Evolutionary conservation across 1,140 invertebrate genomes (phyloP).

Genomic region (Ceratina australensis): DNA sequence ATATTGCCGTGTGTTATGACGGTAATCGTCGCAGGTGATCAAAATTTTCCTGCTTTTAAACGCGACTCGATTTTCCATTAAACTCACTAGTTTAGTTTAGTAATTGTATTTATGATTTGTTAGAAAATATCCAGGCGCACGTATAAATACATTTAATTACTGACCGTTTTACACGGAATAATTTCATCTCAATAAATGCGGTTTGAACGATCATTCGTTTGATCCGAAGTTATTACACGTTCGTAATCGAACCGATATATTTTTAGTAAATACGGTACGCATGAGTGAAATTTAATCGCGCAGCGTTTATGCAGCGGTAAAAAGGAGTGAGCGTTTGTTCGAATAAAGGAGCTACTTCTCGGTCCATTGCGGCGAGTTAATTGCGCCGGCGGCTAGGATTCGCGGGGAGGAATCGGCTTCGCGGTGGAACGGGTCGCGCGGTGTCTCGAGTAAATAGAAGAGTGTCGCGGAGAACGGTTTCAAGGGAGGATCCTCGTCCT

Average conservation of each 20-base stretch:
- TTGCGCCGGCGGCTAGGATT: conserved; percentile 13
- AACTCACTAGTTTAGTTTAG: no score
- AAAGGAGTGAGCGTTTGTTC: conserved; percentile 1
- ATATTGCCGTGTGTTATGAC: conserved; percentile 40
- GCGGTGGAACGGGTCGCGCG: neutral
- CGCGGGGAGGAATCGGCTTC: neutral
- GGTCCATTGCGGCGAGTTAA: conserved; percentile 16
- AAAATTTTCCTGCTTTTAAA: neutral
- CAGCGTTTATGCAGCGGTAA: neutral
- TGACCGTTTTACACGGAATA: no score
- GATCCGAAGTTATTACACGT: no score
- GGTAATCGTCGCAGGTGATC: neutral
- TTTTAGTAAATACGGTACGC: neutral
- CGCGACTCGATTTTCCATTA: neutral
- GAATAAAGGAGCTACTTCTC: conserved; percentile 19
- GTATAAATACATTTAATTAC: no score
- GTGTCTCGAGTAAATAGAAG: conserved; percentile 26
- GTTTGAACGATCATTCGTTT: no score
- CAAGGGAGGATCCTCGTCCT: conserved; percentile 16
- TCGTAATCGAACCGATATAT: no score
- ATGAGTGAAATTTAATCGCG: neutral
- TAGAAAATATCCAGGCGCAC: no score
- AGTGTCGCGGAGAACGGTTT: neutral
- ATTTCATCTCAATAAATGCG: no score
- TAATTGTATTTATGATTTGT: no score